Conservation (phyloP, 2,888 invertebrate species). For the Ischnura elegans region DNA sequence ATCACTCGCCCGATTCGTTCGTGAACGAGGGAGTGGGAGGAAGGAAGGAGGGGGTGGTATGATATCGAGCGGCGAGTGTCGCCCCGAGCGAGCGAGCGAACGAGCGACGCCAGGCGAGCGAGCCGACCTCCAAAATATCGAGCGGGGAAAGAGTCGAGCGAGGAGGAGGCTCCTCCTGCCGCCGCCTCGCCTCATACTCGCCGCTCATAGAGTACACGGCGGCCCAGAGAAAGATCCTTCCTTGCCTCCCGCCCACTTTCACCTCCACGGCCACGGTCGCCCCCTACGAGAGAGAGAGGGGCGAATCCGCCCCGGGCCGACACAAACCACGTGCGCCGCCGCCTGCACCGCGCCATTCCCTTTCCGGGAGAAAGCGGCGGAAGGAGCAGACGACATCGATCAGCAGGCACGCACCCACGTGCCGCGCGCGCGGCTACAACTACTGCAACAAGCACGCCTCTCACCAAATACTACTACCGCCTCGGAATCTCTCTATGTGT, state of each 20-base stretch:
- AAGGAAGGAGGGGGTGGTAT: not conserved
- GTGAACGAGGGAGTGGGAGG: not conserved
- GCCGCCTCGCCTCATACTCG: not conserved
- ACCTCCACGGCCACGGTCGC: slow-evolving; percentile 14
- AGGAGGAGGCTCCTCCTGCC: not conserved
- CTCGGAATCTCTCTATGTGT: no score
- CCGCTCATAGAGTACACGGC: not conserved
- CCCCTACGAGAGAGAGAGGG: not conserved
- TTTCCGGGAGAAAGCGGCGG: not conserved
- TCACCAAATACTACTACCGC: no score
- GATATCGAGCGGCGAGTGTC: slow-evolving; percentile 58
- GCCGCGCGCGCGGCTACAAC: no score
- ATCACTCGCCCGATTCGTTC: not conserved
- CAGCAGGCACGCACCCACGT: not conserved
- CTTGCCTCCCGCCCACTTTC: not conserved
- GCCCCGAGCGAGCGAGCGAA: not conserved
- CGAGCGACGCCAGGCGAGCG: not conserved
- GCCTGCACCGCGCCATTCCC: not conserved
- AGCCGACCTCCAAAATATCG: slow-evolving; percentile 66
- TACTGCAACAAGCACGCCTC: no score
- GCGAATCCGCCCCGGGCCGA: not conserved
- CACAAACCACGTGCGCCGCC: not conserved
- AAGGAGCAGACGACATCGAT: not conserved
- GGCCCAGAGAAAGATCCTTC: not conserved
- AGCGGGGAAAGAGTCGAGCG: not conserved